Evolutionary conservation across 64 coral and sea anemone genomes (phyloP).

Genomic region (Catalaphyllia jardinei): DNA sequence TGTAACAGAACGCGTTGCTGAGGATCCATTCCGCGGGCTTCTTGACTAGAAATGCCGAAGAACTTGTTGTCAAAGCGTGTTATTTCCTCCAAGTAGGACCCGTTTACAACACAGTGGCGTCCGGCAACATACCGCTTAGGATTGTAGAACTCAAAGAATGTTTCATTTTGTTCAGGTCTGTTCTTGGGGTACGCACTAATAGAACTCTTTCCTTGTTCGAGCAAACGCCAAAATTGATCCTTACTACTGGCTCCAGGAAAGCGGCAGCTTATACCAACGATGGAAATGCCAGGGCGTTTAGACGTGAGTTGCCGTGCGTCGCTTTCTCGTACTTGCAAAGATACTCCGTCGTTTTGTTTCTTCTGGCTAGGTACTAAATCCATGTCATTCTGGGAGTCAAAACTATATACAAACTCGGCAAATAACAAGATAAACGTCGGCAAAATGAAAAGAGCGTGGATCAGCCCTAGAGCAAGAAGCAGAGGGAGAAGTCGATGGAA

Average conservation of each 20-base stretch:
- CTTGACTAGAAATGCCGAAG: constrained; percentile 68
- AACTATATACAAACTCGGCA: neutral
- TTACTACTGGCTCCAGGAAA: constrained; percentile 67
- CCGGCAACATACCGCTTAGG: constrained; percentile 60
- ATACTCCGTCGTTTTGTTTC: constrained; percentile 3
- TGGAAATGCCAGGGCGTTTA: neutral
- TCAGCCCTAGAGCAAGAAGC: neutral
- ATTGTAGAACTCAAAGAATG: constrained; percentile 41
- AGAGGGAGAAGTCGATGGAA: constrained; percentile 15
- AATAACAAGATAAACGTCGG: neutral
- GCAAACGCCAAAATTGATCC: constrained; percentile 70
- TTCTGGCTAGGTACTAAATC: neutral
- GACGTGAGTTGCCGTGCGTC: neutral
- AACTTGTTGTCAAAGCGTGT: constrained; percentile 51
- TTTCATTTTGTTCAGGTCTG: neutral
- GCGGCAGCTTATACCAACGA: constrained; percentile 43
- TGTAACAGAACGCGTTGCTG: constrained; percentile 76
- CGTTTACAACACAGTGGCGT: constrained; percentile 48
- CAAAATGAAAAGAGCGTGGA: constrained; percentile 6
- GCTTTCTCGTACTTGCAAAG: neutral
- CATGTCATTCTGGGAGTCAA: neutral
- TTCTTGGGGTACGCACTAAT: constrained; percentile 50
- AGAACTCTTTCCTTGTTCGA: constrained; percentile 56
- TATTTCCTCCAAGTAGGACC: constrained; percentile 66
- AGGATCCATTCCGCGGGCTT: constrained; percentile 66